Conservation (phyloP, 2,888 invertebrate species). For the Limnephilus rhombicus region DNA sequence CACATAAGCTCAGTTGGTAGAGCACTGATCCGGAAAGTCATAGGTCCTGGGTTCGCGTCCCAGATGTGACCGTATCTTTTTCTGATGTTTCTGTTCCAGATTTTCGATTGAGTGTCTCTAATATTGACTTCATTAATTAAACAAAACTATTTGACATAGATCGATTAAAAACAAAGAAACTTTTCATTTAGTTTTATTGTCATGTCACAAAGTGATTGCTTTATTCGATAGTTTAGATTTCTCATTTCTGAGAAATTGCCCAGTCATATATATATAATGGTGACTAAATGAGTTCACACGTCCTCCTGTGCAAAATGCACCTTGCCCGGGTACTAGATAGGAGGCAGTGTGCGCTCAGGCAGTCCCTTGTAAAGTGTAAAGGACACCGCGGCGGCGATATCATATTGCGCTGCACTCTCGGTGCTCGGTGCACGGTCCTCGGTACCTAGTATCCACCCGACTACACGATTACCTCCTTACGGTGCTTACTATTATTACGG, state of each 20-base stretch:
- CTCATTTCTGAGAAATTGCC: background rate
- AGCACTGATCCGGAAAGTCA: too few relatives aligned
- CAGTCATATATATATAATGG: background rate
- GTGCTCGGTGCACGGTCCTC: background rate
- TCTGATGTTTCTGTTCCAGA: too few relatives aligned
- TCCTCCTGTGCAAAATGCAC: background rate
- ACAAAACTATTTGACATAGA: too few relatives aligned
- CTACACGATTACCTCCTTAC: background rate
- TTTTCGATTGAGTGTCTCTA: too few relatives aligned
- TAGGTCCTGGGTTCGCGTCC: too few relatives aligned
- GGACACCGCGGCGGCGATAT: background rate
- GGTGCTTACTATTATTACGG: background rate
- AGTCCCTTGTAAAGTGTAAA: conserved; percentile 21
- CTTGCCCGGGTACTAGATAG: background rate
- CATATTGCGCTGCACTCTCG: conserved; percentile 19
- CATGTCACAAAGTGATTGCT: too few relatives aligned
- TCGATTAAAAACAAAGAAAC: too few relatives aligned
- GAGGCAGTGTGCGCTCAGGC: background rate
- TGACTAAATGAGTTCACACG: background rate
- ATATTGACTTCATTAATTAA: too few relatives aligned
- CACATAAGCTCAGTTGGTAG: too few relatives aligned
- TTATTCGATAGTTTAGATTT: background rate
- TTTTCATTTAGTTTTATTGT: too few relatives aligned
- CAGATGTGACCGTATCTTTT: too few relatives aligned
- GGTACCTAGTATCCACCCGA: background rate